phyloP scores from a whole-genome alignment of 2,888 invertebrate genomes.

The Leucophora obtusa region DNA sequence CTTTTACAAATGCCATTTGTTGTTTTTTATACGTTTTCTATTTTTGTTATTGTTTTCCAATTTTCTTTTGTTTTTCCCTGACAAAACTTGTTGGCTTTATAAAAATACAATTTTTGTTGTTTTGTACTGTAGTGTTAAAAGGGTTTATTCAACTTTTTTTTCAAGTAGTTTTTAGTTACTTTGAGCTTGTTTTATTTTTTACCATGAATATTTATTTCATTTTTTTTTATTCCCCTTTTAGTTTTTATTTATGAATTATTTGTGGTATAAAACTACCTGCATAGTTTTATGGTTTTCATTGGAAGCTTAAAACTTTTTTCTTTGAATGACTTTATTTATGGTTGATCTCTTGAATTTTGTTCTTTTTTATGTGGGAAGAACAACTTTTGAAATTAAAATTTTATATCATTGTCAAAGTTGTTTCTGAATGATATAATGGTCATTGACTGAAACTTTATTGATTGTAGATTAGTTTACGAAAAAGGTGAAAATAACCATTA shows the following conservation, averaged over 20 bases:
- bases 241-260: background rate
- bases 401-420: slow-evolving; percentile 30
- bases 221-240: background rate
- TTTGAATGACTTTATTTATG: slow-evolving; percentile 44
- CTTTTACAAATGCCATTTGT: slow-evolving; percentile 38
- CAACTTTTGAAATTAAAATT: slow-evolving; percentile 51
- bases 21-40: slow-evolving; percentile 18
- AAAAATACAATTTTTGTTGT: slow-evolving; percentile 11
- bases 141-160: slow-evolving; percentile 20
- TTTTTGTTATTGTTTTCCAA: slow-evolving; percentile 57
- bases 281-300: slow-evolving; percentile 41
- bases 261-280: slow-evolving; percentile 3
- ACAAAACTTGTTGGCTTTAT: background rate
- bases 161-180: slow-evolving; percentile 4
- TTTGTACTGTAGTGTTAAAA: slow-evolving; percentile 46
- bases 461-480: background rate
- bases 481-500: background rate
- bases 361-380: background rate
- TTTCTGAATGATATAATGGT: slow-evolving; percentile 5
- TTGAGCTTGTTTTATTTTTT: background rate
- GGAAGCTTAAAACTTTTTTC: slow-evolving; percentile 31
- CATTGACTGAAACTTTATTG: slow-evolving; percentile 29
- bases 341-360: slow-evolving; percentile 23
- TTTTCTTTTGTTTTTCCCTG: slow-evolving; percentile 35
- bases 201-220: background rate